Evolutionary conservation across 2,797 vertebrate genomes (phyloP), one percentile per base, ranked within the genome.

Genomic region (Momotus momota): DNA sequence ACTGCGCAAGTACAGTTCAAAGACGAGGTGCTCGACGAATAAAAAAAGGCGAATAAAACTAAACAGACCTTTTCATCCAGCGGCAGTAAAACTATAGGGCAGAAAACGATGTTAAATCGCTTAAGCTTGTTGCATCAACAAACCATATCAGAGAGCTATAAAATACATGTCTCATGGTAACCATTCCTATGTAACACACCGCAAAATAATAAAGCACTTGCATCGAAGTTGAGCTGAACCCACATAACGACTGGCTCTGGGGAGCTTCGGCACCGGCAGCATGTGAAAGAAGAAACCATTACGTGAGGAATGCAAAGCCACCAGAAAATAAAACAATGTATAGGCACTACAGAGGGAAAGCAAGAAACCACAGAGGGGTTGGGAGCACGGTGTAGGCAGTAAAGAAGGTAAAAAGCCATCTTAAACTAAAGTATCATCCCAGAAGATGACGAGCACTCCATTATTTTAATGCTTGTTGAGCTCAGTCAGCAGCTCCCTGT

Each of bases 81-180:
- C 80, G 94, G 96, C 93, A 95, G 88, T 96, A 96, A 96, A 97
- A 96, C 78, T 38, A 85, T 94, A 97, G 91, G 93, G 71, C 95
- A 97, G 95, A 97, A 97, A 97, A 97, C 22, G 67, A 97, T 22
- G 60, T 75, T 93, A 94, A 96, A 96, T 93, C 49, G 65, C 86
- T 58, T 95, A 93, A 93, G 92, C 82, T 81, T 81, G 87, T 90
- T 96, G 81, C 74, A 78, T 96, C 96, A 93, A 89, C 78, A 96
- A 96, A 83, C 46, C 64, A 4, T 85, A 81, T 43, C 86, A 52
- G 70, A 55, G 95, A 96, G 93, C 92, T 84, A 93, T 94, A 88
- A 97, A 96, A 96, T 62, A 88, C 51, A 57, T n/a, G 77, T 97
- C 97, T 97, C 96, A 12, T 79, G 97, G 86, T 87, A 94, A 94